Base-by-base conservation (phyloP, 1,140 invertebrate species). In the Neodiprion lecontei region DNA sequence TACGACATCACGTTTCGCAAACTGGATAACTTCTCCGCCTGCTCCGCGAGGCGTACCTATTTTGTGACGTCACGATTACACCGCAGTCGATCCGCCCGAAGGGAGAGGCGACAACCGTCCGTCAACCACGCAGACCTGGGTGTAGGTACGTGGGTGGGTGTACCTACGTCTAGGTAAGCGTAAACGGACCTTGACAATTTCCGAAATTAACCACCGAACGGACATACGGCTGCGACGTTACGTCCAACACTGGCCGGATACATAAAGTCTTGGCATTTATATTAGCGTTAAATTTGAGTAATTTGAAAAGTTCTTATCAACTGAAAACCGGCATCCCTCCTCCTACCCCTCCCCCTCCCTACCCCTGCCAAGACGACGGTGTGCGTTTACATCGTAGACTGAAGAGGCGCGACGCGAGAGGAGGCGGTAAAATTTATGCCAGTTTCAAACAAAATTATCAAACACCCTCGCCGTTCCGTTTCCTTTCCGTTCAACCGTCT, bases 371-470 rank as follows among this genome's bases (percentile, higher is more conserved):
- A 40, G 28, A 40, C 28, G 28, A 40, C 28, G 28, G 28, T 40
- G 28, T 40, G 28, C 11, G 53, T 61, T 11, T 61, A 61, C 3
- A 61, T 1, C 53, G 53, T 61, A 61, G 53, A 61, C 11, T 7
- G 28, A 40, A 40, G 28, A 61, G 8, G 53, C 53, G 11, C 4
- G 53, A 5, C 53, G 11, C 53, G 53, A 40, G 53, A 12, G 53
- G n/a, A 61, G 53, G 4, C 53, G 53, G n/a, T 7, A 14, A 17
- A 61, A 61, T 61, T 61, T 61, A 61, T 61, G 53, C 53, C 53
- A 61, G 53, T 61, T 61, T 61, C 53, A 61, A 61, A 61, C 53
- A 61, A 61, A 61, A 61, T 61, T 61, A 61, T 61, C 53, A 61
- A 61, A 61, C 53, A 61, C 53, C 53, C 5, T 61, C 53, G n/a